Conservation (phyloP, 2,113 vertebrate species). For the Psittacula cyanocephala region DNA sequence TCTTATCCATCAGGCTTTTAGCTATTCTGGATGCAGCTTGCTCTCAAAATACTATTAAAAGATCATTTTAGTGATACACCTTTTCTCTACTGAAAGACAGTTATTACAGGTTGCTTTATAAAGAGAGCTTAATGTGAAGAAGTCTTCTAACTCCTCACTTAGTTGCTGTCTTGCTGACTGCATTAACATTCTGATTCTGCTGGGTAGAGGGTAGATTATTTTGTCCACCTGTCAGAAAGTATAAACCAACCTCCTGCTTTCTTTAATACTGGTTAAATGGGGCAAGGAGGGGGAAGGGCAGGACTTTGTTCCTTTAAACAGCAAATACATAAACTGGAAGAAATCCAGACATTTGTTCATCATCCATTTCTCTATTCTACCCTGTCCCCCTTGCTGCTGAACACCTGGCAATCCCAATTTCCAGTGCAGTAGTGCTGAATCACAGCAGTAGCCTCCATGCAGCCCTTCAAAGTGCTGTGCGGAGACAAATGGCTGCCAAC, state of each 20-base stretch:
- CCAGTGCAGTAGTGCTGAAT: neutral
- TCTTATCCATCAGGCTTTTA: neutral
- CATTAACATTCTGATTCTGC: neutral
- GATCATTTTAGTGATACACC: rapidly evolving
- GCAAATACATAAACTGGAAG: neutral
- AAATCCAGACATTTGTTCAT: neutral
- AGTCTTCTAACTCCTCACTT: neutral
- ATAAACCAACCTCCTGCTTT: neutral
- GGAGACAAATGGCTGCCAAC: neutral
- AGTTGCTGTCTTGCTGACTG: neutral
- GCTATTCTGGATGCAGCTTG: neutral
- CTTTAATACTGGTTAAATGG: neutral
- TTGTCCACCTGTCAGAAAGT: neutral
- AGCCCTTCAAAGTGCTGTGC: neutral
- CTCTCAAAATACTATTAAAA: neutral
- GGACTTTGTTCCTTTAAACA: neutral
- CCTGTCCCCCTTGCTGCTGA: neutral
- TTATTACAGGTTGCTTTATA: neutral
- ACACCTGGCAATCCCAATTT: neutral
- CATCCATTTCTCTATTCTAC: neutral
- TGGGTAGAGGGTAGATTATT: neutral
- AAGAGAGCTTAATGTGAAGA: neutral
- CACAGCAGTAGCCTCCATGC: neutral
- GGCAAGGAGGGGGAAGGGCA: rapidly evolving
- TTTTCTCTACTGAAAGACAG: neutral